Evolutionary conservation across 2,797 vertebrate genomes (phyloP), one percentile per base, ranked within the genome.

Genomic region (Denticeps clupeoides): DNA sequence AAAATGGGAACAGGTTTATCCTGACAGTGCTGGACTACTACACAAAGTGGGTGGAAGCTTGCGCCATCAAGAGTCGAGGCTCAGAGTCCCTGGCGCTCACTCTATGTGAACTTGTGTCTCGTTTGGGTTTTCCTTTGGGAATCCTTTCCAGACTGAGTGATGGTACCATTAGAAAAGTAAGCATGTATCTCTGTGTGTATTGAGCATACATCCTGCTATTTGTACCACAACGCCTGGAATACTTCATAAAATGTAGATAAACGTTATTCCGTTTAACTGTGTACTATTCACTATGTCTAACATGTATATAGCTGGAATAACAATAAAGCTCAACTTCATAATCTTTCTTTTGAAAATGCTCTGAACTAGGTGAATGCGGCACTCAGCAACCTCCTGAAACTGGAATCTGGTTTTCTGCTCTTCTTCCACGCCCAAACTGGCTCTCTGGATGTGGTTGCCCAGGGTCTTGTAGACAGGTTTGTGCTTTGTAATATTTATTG

Each of bases 21-120:
- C 15, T 82, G 25, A 72, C 70, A 0, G 22, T 82, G 27, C 71
- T 63, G 0, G 80, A 82, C 58, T 75, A 60, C 23, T 71, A 54
- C 68, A 80, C 80, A n/a, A 73, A 74, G 59, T 82, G 80, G 78
- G 71, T 81, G 38, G 80, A 82, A 27, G 75, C 75, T 1, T 52
- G 64, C 4, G 74, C 80, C 0, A 67, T 80, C 62, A 58, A 65
- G 40, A 49, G 62, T 1, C 67, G 65, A 26, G 63, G 69, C 13
- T 59, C 73, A 0, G 12, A 49, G 1, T 35, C 55, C 5, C 60
- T 77, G 8, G 70, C 65, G 0, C 53, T 69, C 40, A 67, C 64
- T 38, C 26, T 81, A 0, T 21, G 35, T 1, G 74, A 76, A 27
- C 37, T 73, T 23, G 59, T 80, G 4, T 13, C 16, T 1, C 73